phyloP scores from a whole-genome alignment of 2,113 vertebrate species.

The Epinephelus cyanopodus region DNA sequence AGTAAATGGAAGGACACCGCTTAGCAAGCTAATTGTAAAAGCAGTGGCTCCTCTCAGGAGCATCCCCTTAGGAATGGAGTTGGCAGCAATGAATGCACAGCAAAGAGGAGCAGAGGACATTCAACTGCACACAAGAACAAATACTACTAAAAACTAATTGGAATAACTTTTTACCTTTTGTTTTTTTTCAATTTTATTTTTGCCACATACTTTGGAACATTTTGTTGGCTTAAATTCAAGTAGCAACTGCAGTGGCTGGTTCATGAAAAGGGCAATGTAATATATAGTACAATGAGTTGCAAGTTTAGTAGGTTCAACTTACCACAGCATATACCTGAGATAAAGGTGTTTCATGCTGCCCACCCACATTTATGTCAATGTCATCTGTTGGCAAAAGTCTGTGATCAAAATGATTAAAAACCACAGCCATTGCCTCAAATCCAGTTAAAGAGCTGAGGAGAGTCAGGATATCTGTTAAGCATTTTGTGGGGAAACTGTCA shows the following conservation, averaged over 20 bases:
- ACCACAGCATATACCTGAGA: background rate
- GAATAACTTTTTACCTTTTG: background rate
- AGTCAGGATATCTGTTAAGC: background rate
- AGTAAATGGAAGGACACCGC: conserved; percentile 53
- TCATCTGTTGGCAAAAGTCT: background rate
- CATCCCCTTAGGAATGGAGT: conserved; percentile 24
- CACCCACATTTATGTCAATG: background rate
- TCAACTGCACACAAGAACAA: conserved; percentile 20
- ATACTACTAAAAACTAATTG: background rate
- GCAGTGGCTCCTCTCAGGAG: conserved; percentile 43
- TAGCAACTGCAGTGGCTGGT: background rate
- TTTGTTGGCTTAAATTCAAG: conserved; percentile 4
- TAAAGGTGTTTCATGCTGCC: background rate
- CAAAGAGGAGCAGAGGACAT: conserved; percentile 29
- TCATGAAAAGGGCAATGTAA: background rate
- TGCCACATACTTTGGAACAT: background rate
- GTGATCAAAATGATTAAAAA: background rate
- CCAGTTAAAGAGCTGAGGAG: background rate
- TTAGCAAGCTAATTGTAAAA: conserved; percentile 62
- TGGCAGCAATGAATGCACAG: conserved; percentile 20
- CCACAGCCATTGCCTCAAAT: background rate
- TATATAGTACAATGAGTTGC: background rate
- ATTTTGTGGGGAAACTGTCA: background rate
- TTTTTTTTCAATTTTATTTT: background rate
- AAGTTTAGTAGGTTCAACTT: background rate